These are phyloP conservation scores for Euwallacea fornicatus DNA, from an alignment of 1,140 invertebrate genomes.

Conservation along the genomic window DNA sequence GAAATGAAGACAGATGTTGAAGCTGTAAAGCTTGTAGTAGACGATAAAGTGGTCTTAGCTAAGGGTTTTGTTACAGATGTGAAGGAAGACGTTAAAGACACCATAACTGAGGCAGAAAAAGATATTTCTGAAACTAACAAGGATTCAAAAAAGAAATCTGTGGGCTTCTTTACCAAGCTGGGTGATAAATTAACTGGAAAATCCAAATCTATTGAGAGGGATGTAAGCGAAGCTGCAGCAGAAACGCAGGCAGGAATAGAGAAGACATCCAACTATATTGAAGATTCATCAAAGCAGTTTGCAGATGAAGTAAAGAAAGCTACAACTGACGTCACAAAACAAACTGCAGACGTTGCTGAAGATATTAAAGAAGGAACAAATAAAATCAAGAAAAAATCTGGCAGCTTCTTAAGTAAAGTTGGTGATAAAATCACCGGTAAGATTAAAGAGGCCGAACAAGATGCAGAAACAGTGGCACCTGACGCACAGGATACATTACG, in stretches of 20 bases:
- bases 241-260: not conserved
- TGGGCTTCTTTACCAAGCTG: slow-evolving; percentile 31
- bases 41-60: slow-evolving; percentile 2
- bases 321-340: not conserved
- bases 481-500: not conserved
- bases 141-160: slow-evolving; percentile 22
- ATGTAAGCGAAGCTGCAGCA: not conserved
- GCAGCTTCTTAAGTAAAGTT: not conserved
- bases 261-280: not conserved
- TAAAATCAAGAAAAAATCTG: not conserved
- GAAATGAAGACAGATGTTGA: not conserved
- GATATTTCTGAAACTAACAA: not conserved
- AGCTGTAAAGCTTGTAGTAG: slow-evolving; percentile 1
- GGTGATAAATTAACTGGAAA: slow-evolving; percentile 31
- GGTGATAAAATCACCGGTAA: not conserved
- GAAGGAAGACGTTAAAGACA: not conserved
- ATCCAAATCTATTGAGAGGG: slow-evolving; percentile 21
- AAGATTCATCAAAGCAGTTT: slow-evolving; percentile 2
- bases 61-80: not conserved
- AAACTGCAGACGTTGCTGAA: not conserved
- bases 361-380: slow-evolving; percentile 1
- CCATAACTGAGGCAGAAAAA: not conserved
- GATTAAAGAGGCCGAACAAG: slow-evolving; percentile 12
- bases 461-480: slow-evolving; percentile 15
- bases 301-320: not conserved